A percentile compares a stretch with the other conserved stretches of the same genome.
These are phyloP conservation scores for Hyperoodon ampullatus DNA, from an alignment of 2,113 vertebrate species.

Conservation along the genomic window DNA sequence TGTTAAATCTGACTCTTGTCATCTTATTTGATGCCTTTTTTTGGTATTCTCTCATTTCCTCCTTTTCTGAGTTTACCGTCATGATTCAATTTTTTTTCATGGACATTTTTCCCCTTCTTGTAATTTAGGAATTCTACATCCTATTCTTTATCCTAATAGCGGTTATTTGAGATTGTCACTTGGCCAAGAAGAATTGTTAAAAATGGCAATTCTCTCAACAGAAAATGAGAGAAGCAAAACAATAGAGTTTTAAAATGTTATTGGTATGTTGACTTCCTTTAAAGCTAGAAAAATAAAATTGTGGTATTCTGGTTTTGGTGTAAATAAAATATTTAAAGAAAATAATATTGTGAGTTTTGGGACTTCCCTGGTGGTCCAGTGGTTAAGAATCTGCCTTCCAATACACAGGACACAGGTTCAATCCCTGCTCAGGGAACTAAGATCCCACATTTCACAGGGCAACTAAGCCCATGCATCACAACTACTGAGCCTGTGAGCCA, in stretches of 20 bases:
- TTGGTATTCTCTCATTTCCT: background rate
- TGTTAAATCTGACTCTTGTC: background rate
- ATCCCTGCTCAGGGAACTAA: no score
- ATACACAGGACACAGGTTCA: no score
- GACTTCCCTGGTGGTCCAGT: no score
- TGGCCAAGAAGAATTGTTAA: background rate
- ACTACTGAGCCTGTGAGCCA: no score
- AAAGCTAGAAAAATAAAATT: background rate
- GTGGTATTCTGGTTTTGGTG: background rate
- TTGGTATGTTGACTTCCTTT: background rate
- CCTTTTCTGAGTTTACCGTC: background rate
- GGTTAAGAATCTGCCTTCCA: no score
- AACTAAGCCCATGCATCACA: no score
- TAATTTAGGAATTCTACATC: background rate
- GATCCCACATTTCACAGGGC: no score
- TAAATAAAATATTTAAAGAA: background rate
- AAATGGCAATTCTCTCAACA: background rate
- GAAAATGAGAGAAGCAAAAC: slow-evolving; percentile 3
- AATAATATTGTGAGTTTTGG: background rate
- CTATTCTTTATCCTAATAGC: background rate
- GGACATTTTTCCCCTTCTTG: background rate
- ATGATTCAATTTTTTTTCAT: background rate
- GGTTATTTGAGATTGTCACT: background rate
- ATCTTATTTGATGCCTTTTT: background rate
- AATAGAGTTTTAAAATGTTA: background rate